Base-by-base conservation (phyloP, 2,113 vertebrate species). In the Pelusios castaneus region DNA sequence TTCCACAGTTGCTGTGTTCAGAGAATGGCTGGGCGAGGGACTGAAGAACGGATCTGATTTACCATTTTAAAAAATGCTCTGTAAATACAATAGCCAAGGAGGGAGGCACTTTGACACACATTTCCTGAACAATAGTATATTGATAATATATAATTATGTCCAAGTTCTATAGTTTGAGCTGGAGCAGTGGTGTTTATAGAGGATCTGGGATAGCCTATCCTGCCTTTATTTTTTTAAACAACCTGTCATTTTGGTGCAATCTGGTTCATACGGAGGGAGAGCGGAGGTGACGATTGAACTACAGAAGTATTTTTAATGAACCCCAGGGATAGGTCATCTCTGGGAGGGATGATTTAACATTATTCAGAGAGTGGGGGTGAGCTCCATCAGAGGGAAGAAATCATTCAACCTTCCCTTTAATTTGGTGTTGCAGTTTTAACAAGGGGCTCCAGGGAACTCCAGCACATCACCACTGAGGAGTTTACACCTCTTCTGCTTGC, bases 91-190 rank as follows among this genome's bases (percentile, higher is more conserved):
- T 76, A 76, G 45, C 29, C 24, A 77, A 58, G 73, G 16, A 52
- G 49, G 24, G 84, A 82, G 45, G 54, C 1, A 0, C 3, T 60
- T 0, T 0, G 27, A 2, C 5, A 17, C 0, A 1, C 0, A 0
- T 51, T 3, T 85, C 6, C 76, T 25, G 31, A 82, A 86, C 56
- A 11, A 6, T 2, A 11, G 0, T 1, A 6, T 63, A 80, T 54
- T 1, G 1, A n/a, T 76, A 76, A 27, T 27, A 43, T 12, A 24
- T 47, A 5, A 73, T 0, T 7, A 5, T 25, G 38, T 38, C 43
- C 2, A 45, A 85, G 80, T 21, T 0, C 0, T 17, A 31, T 51
- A 22, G 1, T 8, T 0, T 31, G 27, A 51, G 17, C 14, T 25
- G 10, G 17, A 3, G 34, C 29, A 82, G 58, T 10, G 83, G 63